Evolutionary conservation across 64 coral and sea anemone genomes (phyloP).

Genomic region (Porites australiensis): DNA sequence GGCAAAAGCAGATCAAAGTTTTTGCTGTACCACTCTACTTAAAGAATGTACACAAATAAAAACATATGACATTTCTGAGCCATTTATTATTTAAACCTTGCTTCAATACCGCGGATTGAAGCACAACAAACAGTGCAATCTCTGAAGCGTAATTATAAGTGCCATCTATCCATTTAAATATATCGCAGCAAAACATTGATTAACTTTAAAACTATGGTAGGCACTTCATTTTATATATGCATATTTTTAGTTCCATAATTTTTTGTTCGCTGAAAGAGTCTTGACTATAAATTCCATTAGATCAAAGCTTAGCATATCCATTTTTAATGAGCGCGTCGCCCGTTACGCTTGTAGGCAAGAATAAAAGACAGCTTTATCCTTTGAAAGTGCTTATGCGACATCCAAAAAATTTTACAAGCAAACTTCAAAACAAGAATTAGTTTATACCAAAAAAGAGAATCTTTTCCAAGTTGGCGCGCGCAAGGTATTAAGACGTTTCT

Average conservation of each 20-base stretch:
- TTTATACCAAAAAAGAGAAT: background rate
- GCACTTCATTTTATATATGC: background rate
- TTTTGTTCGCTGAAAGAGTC: background rate
- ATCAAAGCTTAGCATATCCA: background rate
- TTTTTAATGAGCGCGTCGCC: constrained; percentile 23
- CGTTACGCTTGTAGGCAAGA: background rate
- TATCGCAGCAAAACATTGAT: background rate
- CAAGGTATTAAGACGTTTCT: too few species aligned
- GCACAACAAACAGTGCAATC: background rate
- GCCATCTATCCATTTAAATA: background rate
- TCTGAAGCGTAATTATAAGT: background rate
- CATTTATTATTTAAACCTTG: constrained; percentile 32
- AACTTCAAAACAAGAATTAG: background rate
- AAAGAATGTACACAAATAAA: constrained; percentile 10
- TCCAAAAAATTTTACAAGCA: background rate
- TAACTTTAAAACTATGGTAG: background rate
- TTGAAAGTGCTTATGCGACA: background rate
- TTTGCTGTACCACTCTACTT: background rate
- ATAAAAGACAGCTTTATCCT: background rate
- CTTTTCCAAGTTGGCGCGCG: background rate
- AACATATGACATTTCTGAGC: background rate
- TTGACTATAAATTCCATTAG: constrained; percentile 20
- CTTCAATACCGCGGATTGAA: constrained; percentile 20
- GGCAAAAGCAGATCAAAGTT: background rate
- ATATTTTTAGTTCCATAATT: background rate